Conservation (phyloP, 2,888 invertebrate species). For the Allolobophora icterica region DNA sequence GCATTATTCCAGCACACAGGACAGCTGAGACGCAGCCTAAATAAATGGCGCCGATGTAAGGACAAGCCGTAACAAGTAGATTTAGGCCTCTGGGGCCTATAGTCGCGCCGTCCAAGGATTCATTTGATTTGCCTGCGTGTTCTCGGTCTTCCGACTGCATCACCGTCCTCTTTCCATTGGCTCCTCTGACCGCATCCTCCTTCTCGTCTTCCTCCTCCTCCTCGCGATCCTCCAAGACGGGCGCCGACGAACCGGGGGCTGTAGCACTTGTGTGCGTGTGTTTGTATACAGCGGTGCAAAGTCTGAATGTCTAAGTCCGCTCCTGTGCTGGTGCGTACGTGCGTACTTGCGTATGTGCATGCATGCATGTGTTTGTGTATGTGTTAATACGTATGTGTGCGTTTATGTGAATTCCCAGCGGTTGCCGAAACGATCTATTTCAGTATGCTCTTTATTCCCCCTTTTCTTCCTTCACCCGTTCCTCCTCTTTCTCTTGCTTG, state of each 20-base stretch:
- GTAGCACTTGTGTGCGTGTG: slow-evolving; percentile 3
- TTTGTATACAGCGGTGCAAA: background rate
- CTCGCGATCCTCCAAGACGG: background rate
- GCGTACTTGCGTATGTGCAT: background rate
- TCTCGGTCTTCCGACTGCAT: background rate
- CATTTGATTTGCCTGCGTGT: background rate
- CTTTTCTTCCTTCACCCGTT: background rate
- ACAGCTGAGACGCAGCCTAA: background rate
- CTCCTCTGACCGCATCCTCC: background rate
- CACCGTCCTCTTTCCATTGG: background rate
- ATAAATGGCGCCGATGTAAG: background rate
- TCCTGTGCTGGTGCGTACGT: background rate
- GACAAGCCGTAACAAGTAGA: background rate
- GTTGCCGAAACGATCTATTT: background rate
- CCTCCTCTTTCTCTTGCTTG: background rate
- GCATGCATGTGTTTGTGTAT: background rate
- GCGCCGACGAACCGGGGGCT: background rate
- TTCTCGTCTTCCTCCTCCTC: slow-evolving; percentile 17
- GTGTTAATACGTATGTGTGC: background rate
- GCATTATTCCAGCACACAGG: background rate
- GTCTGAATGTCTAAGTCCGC: background rate
- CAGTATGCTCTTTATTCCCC: slow-evolving; percentile 24
- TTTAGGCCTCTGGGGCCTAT: background rate
- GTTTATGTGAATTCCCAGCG: background rate
- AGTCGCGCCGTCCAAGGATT: background rate